Percentiles rank a stretch among this genome's conserved stretches.
These are phyloP conservation scores for Bambusicola thoracicus DNA, from an alignment of 2,113 vertebrate genomes.

Conservation along the genomic window DNA sequence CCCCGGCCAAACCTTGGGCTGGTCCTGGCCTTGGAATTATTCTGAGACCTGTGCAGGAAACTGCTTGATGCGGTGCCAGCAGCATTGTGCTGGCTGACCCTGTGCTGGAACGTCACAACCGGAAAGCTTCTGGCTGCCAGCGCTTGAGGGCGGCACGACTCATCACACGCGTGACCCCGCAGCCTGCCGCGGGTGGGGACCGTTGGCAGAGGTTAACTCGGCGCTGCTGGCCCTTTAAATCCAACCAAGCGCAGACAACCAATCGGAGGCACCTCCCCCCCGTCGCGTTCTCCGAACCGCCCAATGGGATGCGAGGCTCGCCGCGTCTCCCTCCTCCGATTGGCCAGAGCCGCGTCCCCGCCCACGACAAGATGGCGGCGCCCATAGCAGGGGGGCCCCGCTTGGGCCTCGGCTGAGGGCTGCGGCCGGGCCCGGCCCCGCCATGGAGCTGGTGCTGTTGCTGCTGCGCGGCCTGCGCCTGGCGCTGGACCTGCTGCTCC, in stretches of 20 bases:
- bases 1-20: neutral
- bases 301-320: conserved; percentile 6
- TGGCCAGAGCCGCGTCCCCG: neutral
- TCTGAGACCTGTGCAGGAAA: neutral
- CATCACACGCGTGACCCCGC: rapidly evolving
- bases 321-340: neutral
- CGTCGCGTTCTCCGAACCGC: conserved; percentile 58
- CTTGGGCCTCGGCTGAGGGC: neutral
- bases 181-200: neutral
- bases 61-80: neutral
- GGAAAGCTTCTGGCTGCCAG: neutral
- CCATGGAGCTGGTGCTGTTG: conserved; percentile 86
- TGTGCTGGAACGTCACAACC: neutral
- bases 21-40: rapidly evolving
- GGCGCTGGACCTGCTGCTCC: conserved; percentile 81
- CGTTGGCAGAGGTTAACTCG: rapidly evolving
- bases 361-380: conserved; percentile 26
- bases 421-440: neutral
- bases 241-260: rapidly evolving
- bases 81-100: neutral
- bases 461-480: conserved; percentile 82
- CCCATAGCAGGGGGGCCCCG: neutral
- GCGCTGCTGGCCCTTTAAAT: neutral
- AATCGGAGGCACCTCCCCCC: neutral
- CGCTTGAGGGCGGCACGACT: neutral